phyloP scores from a whole-genome alignment of 92 coral and sea anemone species.

The Epizoanthus scotinus region DNA sequence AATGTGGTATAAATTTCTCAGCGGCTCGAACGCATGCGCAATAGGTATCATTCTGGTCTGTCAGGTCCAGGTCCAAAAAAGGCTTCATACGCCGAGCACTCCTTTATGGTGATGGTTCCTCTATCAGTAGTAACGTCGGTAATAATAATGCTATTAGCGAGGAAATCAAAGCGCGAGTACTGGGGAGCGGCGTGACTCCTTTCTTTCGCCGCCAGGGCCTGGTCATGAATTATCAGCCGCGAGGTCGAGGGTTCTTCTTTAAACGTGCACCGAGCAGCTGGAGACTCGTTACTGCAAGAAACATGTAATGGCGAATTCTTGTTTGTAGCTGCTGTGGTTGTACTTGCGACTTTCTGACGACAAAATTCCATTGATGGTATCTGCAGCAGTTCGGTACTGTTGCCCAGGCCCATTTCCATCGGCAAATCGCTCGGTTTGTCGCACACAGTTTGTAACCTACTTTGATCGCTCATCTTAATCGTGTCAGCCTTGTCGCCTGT shows the following conservation, averaged over 20 bases:
- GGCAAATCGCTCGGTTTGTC: slow-evolving; percentile 4
- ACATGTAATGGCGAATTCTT: neutral
- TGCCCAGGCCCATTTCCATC: neutral
- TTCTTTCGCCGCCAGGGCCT: slow-evolving; percentile 37
- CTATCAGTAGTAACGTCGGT: slow-evolving; percentile 96
- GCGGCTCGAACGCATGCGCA: too few species aligned
- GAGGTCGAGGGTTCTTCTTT: slow-evolving; percentile 32
- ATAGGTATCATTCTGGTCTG: slow-evolving; percentile 36
- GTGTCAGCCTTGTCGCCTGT: neutral
- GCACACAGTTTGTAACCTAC: neutral
- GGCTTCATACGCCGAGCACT: slow-evolving; percentile 95
- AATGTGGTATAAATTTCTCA: too few species aligned
- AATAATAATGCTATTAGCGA: slow-evolving; percentile 92
- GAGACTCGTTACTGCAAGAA: slow-evolving; percentile 11
- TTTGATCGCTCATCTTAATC: neutral
- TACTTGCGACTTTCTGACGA: slow-evolving; percentile 14
- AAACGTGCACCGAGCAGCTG: slow-evolving; percentile 9
- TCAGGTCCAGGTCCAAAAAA: slow-evolving; percentile 78
- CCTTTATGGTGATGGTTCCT: slow-evolving; percentile 95
- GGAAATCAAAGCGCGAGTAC: slow-evolving; percentile 84
- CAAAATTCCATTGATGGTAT: slow-evolving; percentile 5
- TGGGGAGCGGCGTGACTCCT: slow-evolving; percentile 55
- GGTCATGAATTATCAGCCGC: slow-evolving; percentile 33
- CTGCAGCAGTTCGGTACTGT: neutral
- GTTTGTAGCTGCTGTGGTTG: slow-evolving; percentile 1